These are phyloP conservation scores for Morelia viridis DNA, from an alignment of 2,797 vertebrate species.

Conservation along the genomic window DNA sequence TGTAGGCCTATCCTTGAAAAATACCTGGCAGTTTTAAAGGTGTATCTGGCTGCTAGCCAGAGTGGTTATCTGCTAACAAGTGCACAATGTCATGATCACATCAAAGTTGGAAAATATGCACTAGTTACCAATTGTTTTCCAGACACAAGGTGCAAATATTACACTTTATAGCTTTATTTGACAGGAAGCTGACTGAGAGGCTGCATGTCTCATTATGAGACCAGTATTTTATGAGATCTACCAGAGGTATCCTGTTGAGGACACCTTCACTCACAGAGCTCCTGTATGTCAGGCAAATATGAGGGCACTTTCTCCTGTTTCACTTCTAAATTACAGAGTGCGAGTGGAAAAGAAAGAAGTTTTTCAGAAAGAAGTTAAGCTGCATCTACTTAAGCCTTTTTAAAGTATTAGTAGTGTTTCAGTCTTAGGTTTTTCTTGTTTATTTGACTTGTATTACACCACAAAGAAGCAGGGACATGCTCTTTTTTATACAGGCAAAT, in stretches of 20 bases:
- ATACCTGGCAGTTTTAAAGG: not conserved
- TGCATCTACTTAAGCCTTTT: not conserved
- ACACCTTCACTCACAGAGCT: not conserved
- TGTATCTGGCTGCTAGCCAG: not conserved
- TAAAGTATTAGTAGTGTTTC: not conserved
- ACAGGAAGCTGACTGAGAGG: no score
- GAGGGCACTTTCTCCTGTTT: not conserved
- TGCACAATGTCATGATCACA: not conserved
- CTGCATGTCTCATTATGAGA: not conserved
- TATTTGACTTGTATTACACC: not conserved
- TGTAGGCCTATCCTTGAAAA: not conserved
- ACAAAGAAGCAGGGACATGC: not conserved
- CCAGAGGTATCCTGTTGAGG: not conserved
- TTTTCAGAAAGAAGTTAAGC: not conserved
- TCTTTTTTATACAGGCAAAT: constrained; percentile 39
- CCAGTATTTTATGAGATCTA: not conserved
- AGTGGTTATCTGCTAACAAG: not conserved
- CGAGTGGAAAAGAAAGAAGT: not conserved
- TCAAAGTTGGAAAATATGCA: not conserved
- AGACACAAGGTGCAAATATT: not conserved
- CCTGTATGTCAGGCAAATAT: not conserved
- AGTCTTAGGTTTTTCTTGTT: not conserved
- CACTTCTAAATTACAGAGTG: not conserved
- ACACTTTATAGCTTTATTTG: not conserved
- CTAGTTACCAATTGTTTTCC: not conserved